A percentile compares a stretch with the other conserved stretches of the same genome.
Evolutionary conservation across 37 sponge, comb jelly and placozoan genomes (phyloP).

Genomic region (Halisarca cf. caerulea): DNA sequence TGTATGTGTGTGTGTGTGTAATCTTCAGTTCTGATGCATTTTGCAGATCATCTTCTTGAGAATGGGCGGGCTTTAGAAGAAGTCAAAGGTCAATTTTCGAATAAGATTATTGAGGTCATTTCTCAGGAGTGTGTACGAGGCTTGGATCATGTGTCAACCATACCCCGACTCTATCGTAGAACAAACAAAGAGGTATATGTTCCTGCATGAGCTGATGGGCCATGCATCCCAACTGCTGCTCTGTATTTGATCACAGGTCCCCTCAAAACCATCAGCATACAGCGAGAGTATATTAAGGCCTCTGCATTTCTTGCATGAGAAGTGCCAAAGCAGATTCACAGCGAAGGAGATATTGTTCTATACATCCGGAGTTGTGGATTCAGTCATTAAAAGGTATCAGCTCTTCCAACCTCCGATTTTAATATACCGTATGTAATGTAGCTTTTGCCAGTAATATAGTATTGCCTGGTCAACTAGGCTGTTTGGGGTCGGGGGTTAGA

Average conservation of each 20-base stretch:
- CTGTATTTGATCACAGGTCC: slow-evolving; percentile 39
- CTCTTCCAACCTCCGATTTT: too few species aligned
- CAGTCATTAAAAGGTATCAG: slow-evolving; percentile 47
- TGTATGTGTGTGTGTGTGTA: too few species aligned
- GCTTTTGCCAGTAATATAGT: too few species aligned
- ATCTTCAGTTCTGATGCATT: too few species aligned
- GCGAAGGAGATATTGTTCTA: too few species aligned
- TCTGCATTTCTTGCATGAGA: background rate
- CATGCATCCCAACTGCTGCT: background rate
- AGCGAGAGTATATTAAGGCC: slow-evolving; percentile 37
- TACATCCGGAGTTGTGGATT: background rate
- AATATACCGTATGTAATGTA: too few species aligned
- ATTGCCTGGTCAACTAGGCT: too few species aligned
- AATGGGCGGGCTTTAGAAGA: slow-evolving; percentile 33
- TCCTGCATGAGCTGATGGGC: too few species aligned
- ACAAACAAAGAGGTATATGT: slow-evolving; percentile 95
- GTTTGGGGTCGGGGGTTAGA: too few species aligned
- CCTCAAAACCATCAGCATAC: slow-evolving; percentile 53
- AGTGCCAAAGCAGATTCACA: background rate
- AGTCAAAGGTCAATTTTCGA: background rate
- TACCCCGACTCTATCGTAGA: slow-evolving; percentile 88
- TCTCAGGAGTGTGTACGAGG: slow-evolving; percentile 47
- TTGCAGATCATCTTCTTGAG: background rate
- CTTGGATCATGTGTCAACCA: slow-evolving; percentile 78
- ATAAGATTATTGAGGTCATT: slow-evolving; percentile 40